These are phyloP conservation scores for Semotilus atromaculatus DNA, from an alignment of 2,797 vertebrate species.

Conservation along the genomic window DNA sequence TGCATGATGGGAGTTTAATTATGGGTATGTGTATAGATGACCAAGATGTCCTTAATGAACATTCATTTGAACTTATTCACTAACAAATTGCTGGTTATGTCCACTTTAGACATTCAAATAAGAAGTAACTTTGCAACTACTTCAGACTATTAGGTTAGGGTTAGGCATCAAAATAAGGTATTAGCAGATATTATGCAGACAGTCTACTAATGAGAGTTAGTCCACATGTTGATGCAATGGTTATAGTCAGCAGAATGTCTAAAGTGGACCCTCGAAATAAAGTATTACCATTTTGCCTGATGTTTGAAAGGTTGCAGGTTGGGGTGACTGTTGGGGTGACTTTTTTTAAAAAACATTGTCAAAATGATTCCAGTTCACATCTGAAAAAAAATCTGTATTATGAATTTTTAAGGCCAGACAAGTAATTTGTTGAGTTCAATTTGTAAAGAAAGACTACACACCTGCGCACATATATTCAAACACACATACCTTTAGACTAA, in stretches of 20 bases:
- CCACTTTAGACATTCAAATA: not conserved
- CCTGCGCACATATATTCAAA: too few species aligned
- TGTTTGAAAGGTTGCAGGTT: not conserved
- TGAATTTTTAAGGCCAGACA: too few species aligned
- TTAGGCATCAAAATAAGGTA: not conserved
- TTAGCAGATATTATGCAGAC: not conserved
- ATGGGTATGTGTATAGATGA: constrained; percentile 14
- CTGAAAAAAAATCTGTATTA: too few species aligned
- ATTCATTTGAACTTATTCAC: not conserved
- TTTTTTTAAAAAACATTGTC: too few species aligned
- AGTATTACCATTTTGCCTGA: not conserved
- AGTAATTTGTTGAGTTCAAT: too few species aligned
- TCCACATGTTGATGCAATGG: too few species aligned
- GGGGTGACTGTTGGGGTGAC: not conserved
- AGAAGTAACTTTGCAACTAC: not conserved
- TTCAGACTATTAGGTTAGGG: not conserved
- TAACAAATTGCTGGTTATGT: not conserved
- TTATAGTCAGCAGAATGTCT: too few species aligned
- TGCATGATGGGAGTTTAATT: constrained; percentile 41
- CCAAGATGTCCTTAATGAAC: not conserved
- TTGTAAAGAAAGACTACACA: too few species aligned
- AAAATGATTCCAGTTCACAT: too few species aligned
- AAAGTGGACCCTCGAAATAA: too few species aligned
- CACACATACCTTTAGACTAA: too few species aligned
- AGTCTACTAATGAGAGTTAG: too few species aligned